Percentiles rank a stretch among this genome's conserved stretches.
These are phyloP conservation scores for Phorcus lineatus DNA, from an alignment of 2,888 invertebrate species.

Conservation along the genomic window DNA sequence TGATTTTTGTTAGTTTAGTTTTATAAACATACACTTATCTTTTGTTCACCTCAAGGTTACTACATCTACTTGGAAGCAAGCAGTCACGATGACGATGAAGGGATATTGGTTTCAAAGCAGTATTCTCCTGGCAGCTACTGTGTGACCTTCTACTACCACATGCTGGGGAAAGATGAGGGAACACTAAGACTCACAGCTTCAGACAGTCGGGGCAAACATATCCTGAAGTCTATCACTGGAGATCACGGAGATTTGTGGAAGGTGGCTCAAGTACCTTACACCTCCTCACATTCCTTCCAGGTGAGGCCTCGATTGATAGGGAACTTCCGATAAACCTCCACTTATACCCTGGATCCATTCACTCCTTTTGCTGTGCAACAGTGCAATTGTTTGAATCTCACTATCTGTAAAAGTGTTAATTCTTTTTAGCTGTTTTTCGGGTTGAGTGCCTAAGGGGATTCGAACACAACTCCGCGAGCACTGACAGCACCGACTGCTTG, in stretches of 20 bases:
- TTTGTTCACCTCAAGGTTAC: conserved; percentile 27
- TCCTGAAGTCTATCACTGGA: conserved; percentile 29
- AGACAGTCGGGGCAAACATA: not conserved
- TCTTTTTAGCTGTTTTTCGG: too few species aligned
- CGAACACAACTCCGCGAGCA: too few species aligned
- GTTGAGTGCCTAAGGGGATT: too few species aligned
- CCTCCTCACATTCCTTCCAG: not conserved
- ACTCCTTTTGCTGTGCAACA: too few species aligned
- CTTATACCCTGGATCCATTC: too few species aligned
- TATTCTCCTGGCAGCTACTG: conserved; percentile 57
- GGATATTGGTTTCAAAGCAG: conserved; percentile 45
- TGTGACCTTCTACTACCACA: conserved; percentile 59
- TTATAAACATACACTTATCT: too few species aligned
- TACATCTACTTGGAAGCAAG: conserved; percentile 62
- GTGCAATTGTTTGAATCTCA: too few species aligned
- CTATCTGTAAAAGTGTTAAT: too few species aligned
- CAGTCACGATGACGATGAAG: conserved; percentile 42
- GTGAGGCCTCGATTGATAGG: too few species aligned
- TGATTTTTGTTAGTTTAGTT: not conserved
- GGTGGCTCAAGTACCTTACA: not conserved
- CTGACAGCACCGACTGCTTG: too few species aligned
- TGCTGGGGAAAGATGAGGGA: conserved; percentile 59
- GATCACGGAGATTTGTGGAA: conserved; percentile 50
- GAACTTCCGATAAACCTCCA: too few species aligned
- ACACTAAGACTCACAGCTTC: conserved; percentile 45